These are phyloP conservation scores for Callinectes sapidus DNA, from an alignment of 2,888 invertebrate genomes.

Conservation along the genomic window DNA sequence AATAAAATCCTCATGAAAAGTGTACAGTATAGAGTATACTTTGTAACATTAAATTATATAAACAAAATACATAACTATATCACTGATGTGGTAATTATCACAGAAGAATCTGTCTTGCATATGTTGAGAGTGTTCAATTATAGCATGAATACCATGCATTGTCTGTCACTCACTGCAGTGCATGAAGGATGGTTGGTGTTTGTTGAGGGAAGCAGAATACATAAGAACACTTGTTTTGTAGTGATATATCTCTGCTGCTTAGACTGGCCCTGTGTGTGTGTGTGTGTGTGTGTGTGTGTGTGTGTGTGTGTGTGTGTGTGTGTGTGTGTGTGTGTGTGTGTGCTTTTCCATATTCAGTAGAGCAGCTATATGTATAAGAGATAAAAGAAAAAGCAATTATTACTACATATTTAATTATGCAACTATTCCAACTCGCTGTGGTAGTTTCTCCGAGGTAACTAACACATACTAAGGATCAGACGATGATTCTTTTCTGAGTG, in stretches of 20 bases:
- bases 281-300: constrained; percentile 5
- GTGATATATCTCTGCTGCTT: neutral
- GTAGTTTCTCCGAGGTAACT: neutral
- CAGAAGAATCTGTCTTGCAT: no score
- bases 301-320: constrained; percentile 25
- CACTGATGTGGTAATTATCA: no score
- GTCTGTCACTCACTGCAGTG: neutral
- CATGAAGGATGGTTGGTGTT: neutral
- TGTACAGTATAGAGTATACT: no score
- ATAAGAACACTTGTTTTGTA: neutral
- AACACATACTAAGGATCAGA: neutral
- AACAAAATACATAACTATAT: no score
- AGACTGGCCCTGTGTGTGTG: neutral
- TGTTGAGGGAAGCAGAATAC: neutral
- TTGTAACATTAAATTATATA: no score
- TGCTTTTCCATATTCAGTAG: constrained; percentile 11
- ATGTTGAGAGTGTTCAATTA: no score
- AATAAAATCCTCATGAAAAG: no score
- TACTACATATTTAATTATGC: neutral
- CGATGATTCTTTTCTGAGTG: neutral
- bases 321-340: constrained; percentile 12
- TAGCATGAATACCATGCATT: neutral
- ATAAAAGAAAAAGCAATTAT: neutral
- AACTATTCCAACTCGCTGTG: neutral
- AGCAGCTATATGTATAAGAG: neutral